These are phyloP conservation scores for Steinernema carpocapsae DNA, from an alignment of 2,888 invertebrate species.

Conservation along the genomic window DNA sequence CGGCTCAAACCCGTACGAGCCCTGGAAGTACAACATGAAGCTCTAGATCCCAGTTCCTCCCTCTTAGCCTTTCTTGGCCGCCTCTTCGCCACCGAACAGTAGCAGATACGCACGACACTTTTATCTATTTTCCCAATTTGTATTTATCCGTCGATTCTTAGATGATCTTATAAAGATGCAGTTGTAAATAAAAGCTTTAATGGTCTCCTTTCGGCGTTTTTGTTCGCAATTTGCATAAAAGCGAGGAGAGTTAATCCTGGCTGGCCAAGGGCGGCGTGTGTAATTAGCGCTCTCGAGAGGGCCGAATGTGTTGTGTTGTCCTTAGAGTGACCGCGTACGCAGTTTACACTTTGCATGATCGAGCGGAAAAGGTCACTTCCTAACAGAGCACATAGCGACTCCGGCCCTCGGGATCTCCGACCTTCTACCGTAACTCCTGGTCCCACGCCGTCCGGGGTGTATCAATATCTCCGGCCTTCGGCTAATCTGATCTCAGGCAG, in stretches of 20 bases:
- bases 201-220: constrained; percentile 3
- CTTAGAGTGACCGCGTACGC: constrained; percentile 20
- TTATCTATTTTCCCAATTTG: no score
- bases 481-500: not conserved
- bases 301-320: constrained; percentile 17
- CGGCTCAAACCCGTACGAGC: constrained; percentile 12
- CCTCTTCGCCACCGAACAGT: not conserved
- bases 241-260: constrained; percentile 26
- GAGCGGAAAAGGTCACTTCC: constrained; percentile 27
- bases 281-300: not conserved
- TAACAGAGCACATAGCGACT: not conserved
- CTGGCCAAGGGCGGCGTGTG: not conserved
- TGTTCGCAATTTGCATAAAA: constrained; percentile 27
- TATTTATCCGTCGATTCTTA: not conserved
- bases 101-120: no score
- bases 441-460: not conserved
- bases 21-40: constrained; percentile 30
- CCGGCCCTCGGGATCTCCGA: constrained; percentile 4
- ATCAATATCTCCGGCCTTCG: not conserved
- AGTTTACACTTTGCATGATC: constrained; percentile 34
- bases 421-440: constrained; percentile 3
- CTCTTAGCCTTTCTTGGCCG: not conserved
- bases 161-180: constrained; percentile 22
- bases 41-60: not conserved
- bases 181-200: constrained; percentile 35